Evolutionary conservation across 2,113 vertebrate species (phyloP).

Genomic region (Neolamprologus modestus): DNA sequence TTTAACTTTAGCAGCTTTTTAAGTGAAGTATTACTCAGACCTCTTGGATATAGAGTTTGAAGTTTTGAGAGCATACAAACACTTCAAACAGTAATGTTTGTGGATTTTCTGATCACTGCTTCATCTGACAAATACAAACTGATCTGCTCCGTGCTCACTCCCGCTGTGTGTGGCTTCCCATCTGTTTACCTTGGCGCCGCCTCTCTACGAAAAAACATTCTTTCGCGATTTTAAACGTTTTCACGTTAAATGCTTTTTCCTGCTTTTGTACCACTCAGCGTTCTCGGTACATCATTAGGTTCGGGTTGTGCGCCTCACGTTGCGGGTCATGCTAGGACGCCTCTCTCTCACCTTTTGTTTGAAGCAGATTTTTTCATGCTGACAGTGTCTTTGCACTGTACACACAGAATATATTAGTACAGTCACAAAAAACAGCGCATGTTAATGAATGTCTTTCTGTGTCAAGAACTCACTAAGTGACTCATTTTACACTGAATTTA

Average conservation of each 20-base stretch:
- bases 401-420: constrained; percentile 10
- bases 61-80: background rate
- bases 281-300: background rate
- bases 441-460: constrained; percentile 22
- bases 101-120: background rate
- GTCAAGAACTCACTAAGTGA: background rate
- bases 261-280: background rate
- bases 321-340: background rate
- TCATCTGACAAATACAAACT: background rate
- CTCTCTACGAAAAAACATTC: background rate
- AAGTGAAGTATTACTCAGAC: background rate
- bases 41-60: background rate
- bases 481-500: background rate
- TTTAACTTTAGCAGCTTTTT: background rate
- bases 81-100: background rate
- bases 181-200: background rate
- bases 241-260: background rate
- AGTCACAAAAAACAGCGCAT: constrained; percentile 3
- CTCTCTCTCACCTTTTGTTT: background rate
- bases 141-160: background rate
- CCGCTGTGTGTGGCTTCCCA: background rate
- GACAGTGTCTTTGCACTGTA: background rate
- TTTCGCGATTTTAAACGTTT: background rate
- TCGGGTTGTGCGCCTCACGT: background rate
- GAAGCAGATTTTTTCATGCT: background rate